phyloP scores from a whole-genome alignment of 2,888 invertebrate genomes.

The Zootermopsis nevadensis region DNA sequence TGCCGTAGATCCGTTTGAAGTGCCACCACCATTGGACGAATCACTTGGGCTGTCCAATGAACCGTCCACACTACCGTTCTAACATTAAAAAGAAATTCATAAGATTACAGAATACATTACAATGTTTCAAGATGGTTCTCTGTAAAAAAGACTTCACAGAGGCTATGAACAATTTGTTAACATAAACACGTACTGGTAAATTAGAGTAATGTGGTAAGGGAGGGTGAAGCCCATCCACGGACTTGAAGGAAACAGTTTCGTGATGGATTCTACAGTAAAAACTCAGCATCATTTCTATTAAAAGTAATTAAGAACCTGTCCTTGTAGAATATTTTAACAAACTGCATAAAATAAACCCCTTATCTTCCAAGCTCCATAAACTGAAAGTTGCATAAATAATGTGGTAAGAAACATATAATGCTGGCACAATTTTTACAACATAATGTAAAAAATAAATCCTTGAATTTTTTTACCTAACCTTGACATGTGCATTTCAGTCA shows the following conservation, averaged over 20 bases:
- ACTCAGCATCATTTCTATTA: no score
- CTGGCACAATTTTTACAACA: neutral
- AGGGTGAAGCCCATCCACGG: no score
- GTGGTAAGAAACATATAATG: neutral
- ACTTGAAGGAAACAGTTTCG: no score
- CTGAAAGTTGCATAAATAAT: neutral
- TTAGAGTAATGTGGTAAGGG: no score
- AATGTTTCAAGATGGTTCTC: neutral
- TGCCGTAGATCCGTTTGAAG: constrained; percentile 58
- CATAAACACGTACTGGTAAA: no score
- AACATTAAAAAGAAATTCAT: constrained; percentile 24
- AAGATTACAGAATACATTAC: neutral
- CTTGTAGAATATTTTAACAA: neutral
- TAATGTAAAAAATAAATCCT: neutral
- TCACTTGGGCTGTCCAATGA: constrained; percentile 68
- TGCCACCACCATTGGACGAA: constrained; percentile 67
- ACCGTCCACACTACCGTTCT: constrained; percentile 59
- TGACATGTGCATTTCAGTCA: no score
- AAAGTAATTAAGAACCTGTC: no score
- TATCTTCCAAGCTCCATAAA: neutral
- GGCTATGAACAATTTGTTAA: no score
- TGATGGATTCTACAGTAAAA: no score
- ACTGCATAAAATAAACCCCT: neutral
- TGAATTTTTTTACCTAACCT: no score
- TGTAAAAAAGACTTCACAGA: no score